Percentiles rank a stretch among this genome's conserved stretches.
Conservation (phyloP, 1,140 invertebrate species). For the Hesperophylax magnus region DNA sequence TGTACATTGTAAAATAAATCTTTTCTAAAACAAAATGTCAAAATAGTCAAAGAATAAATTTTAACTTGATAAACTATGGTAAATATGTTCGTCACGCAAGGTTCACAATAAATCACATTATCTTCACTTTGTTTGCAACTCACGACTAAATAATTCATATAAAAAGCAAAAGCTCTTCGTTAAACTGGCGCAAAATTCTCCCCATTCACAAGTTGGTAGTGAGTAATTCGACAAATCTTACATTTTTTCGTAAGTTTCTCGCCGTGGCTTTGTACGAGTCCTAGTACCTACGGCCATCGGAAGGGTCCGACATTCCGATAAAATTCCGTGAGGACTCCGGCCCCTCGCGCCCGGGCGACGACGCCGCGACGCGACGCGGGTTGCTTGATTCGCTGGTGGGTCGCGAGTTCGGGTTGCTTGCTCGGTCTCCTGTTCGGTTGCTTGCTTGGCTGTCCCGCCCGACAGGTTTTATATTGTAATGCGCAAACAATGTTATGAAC, state of each 20-base stretch:
- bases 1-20: too few species aligned
- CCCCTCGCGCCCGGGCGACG: not conserved
- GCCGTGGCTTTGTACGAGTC: not conserved
- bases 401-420: not conserved
- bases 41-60: too few species aligned
- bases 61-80: too few species aligned
- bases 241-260: not conserved
- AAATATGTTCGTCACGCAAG: too few species aligned
- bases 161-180: too few species aligned
- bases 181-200: too few species aligned
- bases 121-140: too few species aligned
- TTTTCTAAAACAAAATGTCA: too few species aligned
- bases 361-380: too few species aligned
- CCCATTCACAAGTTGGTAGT: too few species aligned
- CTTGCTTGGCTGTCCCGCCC: not conserved
- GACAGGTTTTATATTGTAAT: constrained; percentile 28
- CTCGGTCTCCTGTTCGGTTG: not conserved
- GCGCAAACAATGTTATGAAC: constrained; percentile 33
- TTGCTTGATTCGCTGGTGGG: not conserved
- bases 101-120: too few species aligned
- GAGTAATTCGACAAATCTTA: not conserved
- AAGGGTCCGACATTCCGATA: constrained; percentile 9
- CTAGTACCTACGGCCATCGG: not conserved
- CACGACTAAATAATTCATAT: too few species aligned
- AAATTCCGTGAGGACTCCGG: constrained; percentile 6